Percentiles rank a stretch among this genome's conserved stretches.
Evolutionary conservation across 2,113 vertebrate species (phyloP).

Genomic region (Hemiprocne comata): DNA sequence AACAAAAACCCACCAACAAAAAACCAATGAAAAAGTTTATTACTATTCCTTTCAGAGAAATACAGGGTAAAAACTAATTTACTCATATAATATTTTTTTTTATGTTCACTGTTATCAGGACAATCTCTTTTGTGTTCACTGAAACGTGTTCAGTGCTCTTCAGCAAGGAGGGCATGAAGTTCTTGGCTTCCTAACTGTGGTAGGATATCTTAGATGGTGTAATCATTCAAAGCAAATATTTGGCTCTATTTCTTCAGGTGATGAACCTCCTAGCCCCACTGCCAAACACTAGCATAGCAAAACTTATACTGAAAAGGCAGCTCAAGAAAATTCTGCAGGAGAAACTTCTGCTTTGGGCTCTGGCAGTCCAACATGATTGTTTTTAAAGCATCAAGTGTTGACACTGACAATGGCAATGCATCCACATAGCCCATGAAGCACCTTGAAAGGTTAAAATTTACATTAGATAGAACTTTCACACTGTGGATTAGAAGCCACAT

Average conservation of each 20-base stretch:
- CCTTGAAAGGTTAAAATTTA: background rate
- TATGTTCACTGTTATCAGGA: conserved; percentile 16
- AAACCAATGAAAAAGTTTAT: background rate
- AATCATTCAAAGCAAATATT: conserved; percentile 68
- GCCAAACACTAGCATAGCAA: background rate
- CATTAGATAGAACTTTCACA: background rate
- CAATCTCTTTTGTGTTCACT: conserved; percentile 39
- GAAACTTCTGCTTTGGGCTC: background rate
- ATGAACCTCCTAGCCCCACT: conserved; percentile 24
- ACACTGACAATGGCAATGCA: background rate
- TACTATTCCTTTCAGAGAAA: background rate
- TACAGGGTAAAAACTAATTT: background rate
- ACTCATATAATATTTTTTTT: background rate
- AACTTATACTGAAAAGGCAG: background rate
- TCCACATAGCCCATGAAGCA: background rate
- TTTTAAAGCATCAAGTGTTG: background rate
- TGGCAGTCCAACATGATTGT: background rate
- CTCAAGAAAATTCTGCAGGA: background rate
- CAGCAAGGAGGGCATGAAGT: conserved; percentile 41
- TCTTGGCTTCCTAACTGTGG: conserved; percentile 42
- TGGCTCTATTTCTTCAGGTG: conserved; percentile 47
- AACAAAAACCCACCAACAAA: too few species aligned
- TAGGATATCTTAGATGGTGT: conserved; percentile 41
- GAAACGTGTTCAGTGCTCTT: conserved; percentile 14
- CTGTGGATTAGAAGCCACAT: background rate